phyloP scores from a whole-genome alignment of 1,140 invertebrate species.

The Aphis gossypii region DNA sequence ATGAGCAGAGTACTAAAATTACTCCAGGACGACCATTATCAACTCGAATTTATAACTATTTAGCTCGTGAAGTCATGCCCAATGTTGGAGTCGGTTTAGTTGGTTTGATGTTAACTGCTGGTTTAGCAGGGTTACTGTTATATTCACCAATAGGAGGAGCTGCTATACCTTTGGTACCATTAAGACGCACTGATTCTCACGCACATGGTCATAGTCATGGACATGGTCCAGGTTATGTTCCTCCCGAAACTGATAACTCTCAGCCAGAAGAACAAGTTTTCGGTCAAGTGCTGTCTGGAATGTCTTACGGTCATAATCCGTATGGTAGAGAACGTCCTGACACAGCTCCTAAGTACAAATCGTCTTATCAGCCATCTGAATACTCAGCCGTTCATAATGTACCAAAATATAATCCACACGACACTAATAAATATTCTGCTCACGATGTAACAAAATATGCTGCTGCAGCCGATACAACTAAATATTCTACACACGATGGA shows the following conservation, averaged over 20 bases:
- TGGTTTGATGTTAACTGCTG: conserved; percentile 74
- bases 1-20: conserved; percentile 64
- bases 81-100: conserved; percentile 78
- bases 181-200: conserved; percentile 65
- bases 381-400: conserved; percentile 56
- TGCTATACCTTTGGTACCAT: conserved; percentile 60
- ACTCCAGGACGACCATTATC: conserved; percentile 67
- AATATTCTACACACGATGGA: conserved; percentile 59
- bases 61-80: conserved; percentile 80
- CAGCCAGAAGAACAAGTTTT: conserved; percentile 78
- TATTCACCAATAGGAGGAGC: conserved; percentile 74
- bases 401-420: neutral
- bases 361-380: conserved; percentile 57
- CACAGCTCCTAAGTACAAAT: conserved; percentile 58
- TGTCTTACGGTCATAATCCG: conserved; percentile 61
- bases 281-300: conserved; percentile 74
- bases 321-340: conserved; percentile 59
- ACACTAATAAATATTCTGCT: conserved; percentile 22
- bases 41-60: conserved; percentile 79
- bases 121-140: conserved; percentile 77
- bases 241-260: conserved; percentile 63
- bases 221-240: conserved; percentile 1
- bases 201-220: conserved; percentile 40
- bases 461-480: conserved; percentile 58
- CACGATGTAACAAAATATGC: conserved; percentile 22